A percentile compares a stretch with the other conserved stretches of the same genome.
These are phyloP conservation scores for Tiliacea aurago DNA, from an alignment of 2,888 invertebrate genomes.

Conservation along the genomic window DNA sequence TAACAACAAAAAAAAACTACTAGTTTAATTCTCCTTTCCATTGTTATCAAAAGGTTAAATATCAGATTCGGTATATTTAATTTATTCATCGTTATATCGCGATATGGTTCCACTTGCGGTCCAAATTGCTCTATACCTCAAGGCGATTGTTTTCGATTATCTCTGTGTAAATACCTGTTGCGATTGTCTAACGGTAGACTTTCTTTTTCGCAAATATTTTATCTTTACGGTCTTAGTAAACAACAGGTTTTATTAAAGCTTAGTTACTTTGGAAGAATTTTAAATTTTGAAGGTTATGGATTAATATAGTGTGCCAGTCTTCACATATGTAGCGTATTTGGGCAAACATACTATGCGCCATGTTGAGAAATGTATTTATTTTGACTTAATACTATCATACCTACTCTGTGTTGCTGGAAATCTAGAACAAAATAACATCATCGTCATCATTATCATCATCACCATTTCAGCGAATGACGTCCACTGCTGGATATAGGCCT, in stretches of 20 bases:
- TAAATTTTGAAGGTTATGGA: background rate
- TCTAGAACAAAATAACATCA: background rate
- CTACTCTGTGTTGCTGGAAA: no score
- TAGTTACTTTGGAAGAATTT: background rate
- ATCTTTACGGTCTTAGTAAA: conserved; percentile 6
- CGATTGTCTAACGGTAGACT: conserved; percentile 42
- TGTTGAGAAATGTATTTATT: background rate
- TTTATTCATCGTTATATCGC: conserved; percentile 50
- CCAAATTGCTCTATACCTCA: conserved; percentile 51
- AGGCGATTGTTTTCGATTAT: conserved; percentile 54
- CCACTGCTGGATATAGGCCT: background rate
- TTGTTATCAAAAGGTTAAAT: conserved; percentile 38
- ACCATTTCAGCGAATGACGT: background rate
- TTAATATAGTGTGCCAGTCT: background rate
- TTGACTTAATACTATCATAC: background rate
- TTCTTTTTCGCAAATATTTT: conserved; percentile 27
- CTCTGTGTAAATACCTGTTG: conserved; percentile 47
- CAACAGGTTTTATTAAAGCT: conserved; percentile 2
- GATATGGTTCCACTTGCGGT: conserved; percentile 38
- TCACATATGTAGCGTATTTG: background rate
- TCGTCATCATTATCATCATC: background rate
- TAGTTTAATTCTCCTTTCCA: background rate
- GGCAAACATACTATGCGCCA: background rate
- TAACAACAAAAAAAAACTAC: background rate
- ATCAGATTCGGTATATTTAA: conserved; percentile 39